These are phyloP conservation scores for Xestia c-nigrum DNA, from an alignment of 2,888 invertebrate species.

Conservation along the genomic window DNA sequence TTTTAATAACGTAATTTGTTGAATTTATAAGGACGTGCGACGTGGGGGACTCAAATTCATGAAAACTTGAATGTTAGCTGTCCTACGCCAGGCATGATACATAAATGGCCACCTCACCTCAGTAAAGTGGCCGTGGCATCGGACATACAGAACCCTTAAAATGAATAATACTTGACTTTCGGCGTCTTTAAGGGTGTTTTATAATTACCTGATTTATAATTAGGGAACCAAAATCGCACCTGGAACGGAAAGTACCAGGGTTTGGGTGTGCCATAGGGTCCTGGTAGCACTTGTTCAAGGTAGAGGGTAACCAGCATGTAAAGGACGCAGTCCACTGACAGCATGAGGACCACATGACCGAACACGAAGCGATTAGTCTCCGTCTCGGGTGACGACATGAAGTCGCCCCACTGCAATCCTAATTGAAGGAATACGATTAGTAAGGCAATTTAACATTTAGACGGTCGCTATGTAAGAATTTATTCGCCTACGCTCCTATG, in stretches of 20 bases:
- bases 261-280: constrained; percentile 95
- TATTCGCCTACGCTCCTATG: constrained; percentile 50
- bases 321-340: constrained; percentile 92
- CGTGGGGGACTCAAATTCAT: too few species aligned
- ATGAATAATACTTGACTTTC: background rate
- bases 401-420: constrained; percentile 92
- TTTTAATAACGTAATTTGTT: background rate
- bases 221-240: constrained; percentile 89
- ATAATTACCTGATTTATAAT: constrained; percentile 63
- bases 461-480: constrained; percentile 49
- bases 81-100: too few species aligned
- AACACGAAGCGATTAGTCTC: constrained; percentile 93
- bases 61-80: background rate
- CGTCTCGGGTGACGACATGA: constrained; percentile 91
- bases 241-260: constrained; percentile 95
- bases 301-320: constrained; percentile 95
- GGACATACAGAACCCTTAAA: background rate
- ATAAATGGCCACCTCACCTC: too few species aligned
- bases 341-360: constrained; percentile 93
- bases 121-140: too few species aligned
- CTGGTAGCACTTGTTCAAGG: constrained; percentile 96
- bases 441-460: constrained; percentile 52
- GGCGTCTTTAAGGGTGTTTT: background rate
- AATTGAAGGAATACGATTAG: constrained; percentile 49
- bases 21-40: background rate